Evolutionary conservation across 92 coral and sea anemone species (phyloP), one percentile per base, ranked within the genome.

Genomic region (Epizoanthus rinbou): DNA sequence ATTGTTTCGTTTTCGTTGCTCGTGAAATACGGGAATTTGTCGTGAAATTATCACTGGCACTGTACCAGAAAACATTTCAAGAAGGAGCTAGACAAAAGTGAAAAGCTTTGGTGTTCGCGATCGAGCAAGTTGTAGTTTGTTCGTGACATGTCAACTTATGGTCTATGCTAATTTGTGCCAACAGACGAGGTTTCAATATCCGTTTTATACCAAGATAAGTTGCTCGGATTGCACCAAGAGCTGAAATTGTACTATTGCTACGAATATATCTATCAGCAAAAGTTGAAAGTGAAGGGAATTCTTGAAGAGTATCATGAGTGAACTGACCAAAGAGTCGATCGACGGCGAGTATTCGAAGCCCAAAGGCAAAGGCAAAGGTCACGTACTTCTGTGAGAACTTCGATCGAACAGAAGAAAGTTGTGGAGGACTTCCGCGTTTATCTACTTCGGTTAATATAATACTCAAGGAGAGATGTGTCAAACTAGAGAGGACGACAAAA

Each of bases 401-500:
- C 35, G 23, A 78, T 11, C 69, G 17, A 17, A 2, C 45, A 75
- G 59, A 73, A 24, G 25, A 35, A 76, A 59, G 81, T 58, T 58
- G 39, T 37, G 17, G 15, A 50, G 69, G 35, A 60, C 71, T 78
- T 78, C 69, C 57, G 69, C 71, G 10, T 39, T 10, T 78, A 50
- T 2, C 58, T 37, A 60, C 63, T 62, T 35, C 41, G 57, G 28
- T 6, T 60, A 24, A 24, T 19, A 62, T 22, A 62, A 41, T 63
- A 62, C 82, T 47, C 17, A 18, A 15, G 54, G 76, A 66, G 3
- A 35, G 35, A 93, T 93, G 97, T 88, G 92, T 37, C 88, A 83
- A 24, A 89, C 94, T 53, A 57, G 50, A n/a, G 92, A 87, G 67
- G 95, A 88, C 17, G 87, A 59, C 16, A 76, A 85, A 47, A 74